A percentile compares a stretch with the other conserved stretches of the same genome.
These are phyloP conservation scores for Neodontobutis hainanensis DNA, from an alignment of 2,113 vertebrate species.

Conservation along the genomic window DNA sequence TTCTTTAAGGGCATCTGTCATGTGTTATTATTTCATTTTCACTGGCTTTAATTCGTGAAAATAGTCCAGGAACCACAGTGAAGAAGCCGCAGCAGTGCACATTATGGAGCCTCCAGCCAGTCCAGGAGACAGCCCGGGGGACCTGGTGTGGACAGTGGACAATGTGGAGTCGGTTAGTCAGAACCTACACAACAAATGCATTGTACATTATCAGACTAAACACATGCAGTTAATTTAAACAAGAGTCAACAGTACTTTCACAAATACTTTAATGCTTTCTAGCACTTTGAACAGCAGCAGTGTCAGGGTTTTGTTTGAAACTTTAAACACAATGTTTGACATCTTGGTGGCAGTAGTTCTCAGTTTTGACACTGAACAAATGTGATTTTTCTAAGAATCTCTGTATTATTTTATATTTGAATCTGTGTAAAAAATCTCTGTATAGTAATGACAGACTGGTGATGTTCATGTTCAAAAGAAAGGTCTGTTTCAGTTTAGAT, in stretches of 20 bases:
- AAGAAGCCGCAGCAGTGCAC: neutral
- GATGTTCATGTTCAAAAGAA: too few species aligned
- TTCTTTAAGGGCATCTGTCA: neutral
- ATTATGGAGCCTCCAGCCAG: constrained; percentile 54
- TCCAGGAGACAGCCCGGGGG: constrained; percentile 62
- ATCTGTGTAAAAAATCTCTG: too few species aligned
- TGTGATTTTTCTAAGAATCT: too few species aligned
- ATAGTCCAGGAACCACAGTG: constrained; percentile 7
- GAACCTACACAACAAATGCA: neutral
- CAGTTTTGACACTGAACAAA: too few species aligned
- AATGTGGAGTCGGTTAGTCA: constrained; percentile 88
- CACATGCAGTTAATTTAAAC: neutral
- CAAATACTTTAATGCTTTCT: too few species aligned
- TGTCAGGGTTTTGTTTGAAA: neutral
- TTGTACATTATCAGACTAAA: neutral
- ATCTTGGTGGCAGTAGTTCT: neutral
- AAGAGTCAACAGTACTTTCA: too few species aligned
- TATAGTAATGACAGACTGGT: too few species aligned
- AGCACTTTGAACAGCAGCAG: too few species aligned
- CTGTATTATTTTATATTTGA: too few species aligned
- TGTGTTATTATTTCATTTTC: neutral
- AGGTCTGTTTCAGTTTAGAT: too few species aligned
- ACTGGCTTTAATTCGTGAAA: constrained; percentile 9
- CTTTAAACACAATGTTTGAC: neutral
- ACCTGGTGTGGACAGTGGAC: constrained; percentile 85